Percentiles rank a stretch among this genome's conserved stretches.
Conservation (phyloP, 2,888 invertebrate genomes). For the Globia sparganii region DNA sequence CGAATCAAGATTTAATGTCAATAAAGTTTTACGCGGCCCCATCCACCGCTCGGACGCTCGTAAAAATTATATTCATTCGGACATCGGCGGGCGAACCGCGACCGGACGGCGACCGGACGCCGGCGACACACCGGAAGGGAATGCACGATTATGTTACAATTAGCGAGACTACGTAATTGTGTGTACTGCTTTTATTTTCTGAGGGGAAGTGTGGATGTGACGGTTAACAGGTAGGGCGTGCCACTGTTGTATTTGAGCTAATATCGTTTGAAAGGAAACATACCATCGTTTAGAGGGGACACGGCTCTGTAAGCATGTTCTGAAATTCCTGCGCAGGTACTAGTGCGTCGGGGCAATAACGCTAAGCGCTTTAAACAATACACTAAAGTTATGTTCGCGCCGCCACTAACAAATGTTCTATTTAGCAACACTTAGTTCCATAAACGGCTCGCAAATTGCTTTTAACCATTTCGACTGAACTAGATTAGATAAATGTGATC, state of each 20-base stretch:
- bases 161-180: conserved; percentile 36
- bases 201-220: conserved; percentile 25
- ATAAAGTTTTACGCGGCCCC: conserved; percentile 71
- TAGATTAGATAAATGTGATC: conserved; percentile 66
- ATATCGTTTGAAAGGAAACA: conserved; percentile 11
- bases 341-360: conserved; percentile 14
- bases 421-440: conserved; percentile 52
- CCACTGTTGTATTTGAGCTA: conserved; percentile 9
- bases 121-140: conserved; percentile 43
- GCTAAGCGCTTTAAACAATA: conserved; percentile 43
- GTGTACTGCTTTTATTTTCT: conserved; percentile 30
- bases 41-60: conserved; percentile 49
- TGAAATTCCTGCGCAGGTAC: conserved; percentile 22
- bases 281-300: neutral
- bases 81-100: conserved; percentile 28
- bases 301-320: neutral
- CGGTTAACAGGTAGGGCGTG: neutral
- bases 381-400: conserved; percentile 20
- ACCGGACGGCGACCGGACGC: conserved; percentile 16
- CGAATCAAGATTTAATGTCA: conserved; percentile 75
- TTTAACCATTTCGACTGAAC: conserved; percentile 53
- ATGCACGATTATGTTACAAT: conserved; percentile 45
- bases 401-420: conserved; percentile 48
- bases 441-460: conserved; percentile 59
- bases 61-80: conserved; percentile 72